Evolutionary conservation across 2,888 invertebrate species (phyloP).

Genomic region (Tridacna crocea): DNA sequence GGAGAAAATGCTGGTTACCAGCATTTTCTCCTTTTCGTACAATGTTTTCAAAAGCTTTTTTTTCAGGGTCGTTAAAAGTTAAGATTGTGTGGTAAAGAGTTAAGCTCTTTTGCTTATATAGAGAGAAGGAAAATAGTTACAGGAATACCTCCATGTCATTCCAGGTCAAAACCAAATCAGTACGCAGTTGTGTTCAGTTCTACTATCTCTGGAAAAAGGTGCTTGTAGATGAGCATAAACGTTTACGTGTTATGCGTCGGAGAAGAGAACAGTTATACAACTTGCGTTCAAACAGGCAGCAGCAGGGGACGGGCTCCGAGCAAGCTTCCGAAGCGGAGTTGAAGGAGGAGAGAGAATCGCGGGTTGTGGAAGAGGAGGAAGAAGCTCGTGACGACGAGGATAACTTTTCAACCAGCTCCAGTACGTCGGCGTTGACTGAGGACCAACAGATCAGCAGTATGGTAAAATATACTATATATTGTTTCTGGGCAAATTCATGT

Average conservation of each 20-base stretch:
- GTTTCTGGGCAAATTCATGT: too few species aligned
- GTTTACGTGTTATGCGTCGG: constrained; percentile 89
- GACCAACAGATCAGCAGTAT: constrained; percentile 9
- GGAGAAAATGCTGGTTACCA: too few species aligned
- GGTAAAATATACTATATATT: background rate
- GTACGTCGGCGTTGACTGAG: constrained; percentile 11
- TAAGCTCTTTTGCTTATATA: too few species aligned
- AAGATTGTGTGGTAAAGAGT: too few species aligned
- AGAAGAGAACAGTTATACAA: constrained; percentile 85
- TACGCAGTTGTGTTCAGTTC: constrained; percentile 96
- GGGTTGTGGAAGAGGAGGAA: constrained; percentile 21
- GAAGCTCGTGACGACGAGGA: constrained; percentile 53
- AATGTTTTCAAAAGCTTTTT: too few species aligned
- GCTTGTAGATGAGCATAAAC: constrained; percentile 94
- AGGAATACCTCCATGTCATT: background rate
- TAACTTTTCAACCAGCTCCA: constrained; percentile 50
- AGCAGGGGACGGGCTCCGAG: constrained; percentile 30
- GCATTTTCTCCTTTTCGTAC: too few species aligned
- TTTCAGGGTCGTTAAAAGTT: too few species aligned
- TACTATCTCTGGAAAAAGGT: constrained; percentile 99
- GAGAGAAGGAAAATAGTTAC: too few species aligned
- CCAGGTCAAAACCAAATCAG: constrained; percentile 93
- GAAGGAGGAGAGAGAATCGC: constrained; percentile 59
- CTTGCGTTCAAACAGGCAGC: constrained; percentile 77
- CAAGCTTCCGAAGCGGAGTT: constrained; percentile 37